Evolutionary conservation across 1,140 invertebrate genomes (phyloP).

Genomic region (Ceratina calcarata): DNA sequence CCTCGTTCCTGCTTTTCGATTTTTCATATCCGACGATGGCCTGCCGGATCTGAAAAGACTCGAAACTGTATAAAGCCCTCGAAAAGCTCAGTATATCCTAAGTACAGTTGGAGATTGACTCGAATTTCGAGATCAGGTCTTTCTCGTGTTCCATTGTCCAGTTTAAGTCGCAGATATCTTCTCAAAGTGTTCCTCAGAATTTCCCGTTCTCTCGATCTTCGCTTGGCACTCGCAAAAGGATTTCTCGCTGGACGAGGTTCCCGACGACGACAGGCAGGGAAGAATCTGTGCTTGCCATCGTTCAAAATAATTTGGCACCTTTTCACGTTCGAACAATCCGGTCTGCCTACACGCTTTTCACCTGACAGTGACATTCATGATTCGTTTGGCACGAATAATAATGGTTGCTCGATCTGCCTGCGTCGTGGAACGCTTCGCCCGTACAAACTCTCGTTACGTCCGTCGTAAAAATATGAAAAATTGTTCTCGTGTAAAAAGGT

Average conservation of each 20-base stretch:
- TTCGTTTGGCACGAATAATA: conserved; percentile 20
- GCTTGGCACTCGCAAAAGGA: conserved; percentile 45
- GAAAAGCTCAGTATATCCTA: conserved; percentile 29
- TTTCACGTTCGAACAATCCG: not conserved
- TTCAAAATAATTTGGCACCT: conserved; percentile 30
- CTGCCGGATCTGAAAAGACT: conserved; percentile 28
- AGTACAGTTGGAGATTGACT: not conserved
- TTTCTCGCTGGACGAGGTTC: conserved; percentile 3
- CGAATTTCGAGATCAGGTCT: not conserved
- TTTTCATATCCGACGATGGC: not conserved
- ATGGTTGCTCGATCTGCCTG: no score
- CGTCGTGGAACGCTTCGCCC: not conserved
- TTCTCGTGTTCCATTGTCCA: not conserved
- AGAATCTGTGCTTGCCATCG: not conserved
- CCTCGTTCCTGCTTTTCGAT: not conserved
- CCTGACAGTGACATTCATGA: no score
- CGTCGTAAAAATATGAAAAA: conserved; percentile 17
- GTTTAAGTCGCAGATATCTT: not conserved
- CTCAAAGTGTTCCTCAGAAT: no score
- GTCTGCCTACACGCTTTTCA: no score
- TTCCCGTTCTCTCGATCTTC: not conserved
- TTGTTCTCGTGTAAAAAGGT: not conserved
- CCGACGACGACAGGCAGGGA: not conserved
- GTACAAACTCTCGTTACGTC: not conserved
- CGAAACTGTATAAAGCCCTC: conserved; percentile 39